Percentiles rank a stretch among this genome's conserved stretches.
These are phyloP conservation scores for Phyllostomus discolor DNA, from an alignment of 2,113 vertebrate genomes.

Conservation along the genomic window DNA sequence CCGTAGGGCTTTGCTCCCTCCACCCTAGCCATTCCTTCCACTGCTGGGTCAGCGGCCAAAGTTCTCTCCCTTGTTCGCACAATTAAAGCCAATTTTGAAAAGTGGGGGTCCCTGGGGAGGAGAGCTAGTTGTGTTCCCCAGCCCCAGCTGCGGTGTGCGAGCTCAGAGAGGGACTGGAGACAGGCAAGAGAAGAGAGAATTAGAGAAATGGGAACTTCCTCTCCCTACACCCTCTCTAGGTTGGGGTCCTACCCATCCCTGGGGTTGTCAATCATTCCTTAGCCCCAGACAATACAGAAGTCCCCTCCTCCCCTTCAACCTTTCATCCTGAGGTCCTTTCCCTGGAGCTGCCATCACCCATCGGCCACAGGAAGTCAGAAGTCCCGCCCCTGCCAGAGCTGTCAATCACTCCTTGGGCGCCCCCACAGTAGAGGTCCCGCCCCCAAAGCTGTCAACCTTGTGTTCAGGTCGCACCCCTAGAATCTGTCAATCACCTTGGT, in stretches of 20 bases:
- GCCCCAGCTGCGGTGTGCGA: background rate
- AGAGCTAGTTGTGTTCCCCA: background rate
- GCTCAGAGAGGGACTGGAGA: background rate
- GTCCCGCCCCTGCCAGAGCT: background rate
- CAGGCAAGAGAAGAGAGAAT: conserved; percentile 17
- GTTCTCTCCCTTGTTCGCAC: background rate
- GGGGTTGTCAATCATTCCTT: background rate
- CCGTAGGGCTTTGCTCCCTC: background rate
- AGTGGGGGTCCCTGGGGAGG: background rate
- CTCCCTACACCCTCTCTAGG: background rate
- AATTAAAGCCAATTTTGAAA: background rate
- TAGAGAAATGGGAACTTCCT: background rate
- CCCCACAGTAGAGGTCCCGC: background rate
- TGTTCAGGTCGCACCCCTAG: background rate
- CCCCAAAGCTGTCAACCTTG: background rate
- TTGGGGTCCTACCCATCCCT: background rate
- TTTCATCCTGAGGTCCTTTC: background rate
- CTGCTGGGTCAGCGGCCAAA: background rate
- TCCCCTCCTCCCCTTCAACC: background rate
- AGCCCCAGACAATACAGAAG: background rate
- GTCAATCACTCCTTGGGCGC: background rate
- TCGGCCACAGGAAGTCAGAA: background rate
- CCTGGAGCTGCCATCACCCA: background rate
- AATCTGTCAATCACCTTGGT: background rate
- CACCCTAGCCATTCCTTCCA: background rate